Evolutionary conservation across 2,888 invertebrate genomes (phyloP).

Genomic region (Seira sanloemensis): DNA sequence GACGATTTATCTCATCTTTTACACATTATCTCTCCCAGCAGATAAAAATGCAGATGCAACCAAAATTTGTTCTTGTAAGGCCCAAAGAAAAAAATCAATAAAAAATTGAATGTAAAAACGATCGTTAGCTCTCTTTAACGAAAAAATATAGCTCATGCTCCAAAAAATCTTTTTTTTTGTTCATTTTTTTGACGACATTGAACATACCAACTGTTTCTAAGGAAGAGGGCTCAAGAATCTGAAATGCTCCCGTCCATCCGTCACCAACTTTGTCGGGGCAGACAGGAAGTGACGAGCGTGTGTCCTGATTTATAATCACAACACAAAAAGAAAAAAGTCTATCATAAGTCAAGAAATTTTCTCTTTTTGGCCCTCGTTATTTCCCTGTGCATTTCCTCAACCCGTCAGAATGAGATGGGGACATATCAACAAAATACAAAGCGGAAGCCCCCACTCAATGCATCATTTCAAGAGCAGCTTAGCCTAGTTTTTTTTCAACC

Average conservation of each 20-base stretch:
- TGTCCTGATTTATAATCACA: slow-evolving; percentile 50
- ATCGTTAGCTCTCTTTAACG: neutral
- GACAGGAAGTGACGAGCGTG: slow-evolving; percentile 62
- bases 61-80: too few relatives aligned
- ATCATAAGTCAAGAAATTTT: neutral
- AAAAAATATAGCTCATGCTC: too few relatives aligned
- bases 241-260: slow-evolving; percentile 60
- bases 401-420: neutral
- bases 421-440: neutral
- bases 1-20: too few relatives aligned
- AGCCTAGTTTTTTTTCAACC: too few relatives aligned
- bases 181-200: neutral
- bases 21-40: too few relatives aligned
- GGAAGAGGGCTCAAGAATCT: slow-evolving; percentile 57
- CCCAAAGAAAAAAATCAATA: too few relatives aligned
- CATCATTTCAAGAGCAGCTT: too few relatives aligned
- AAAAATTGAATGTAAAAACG: too few relatives aligned
- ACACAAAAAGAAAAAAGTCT: slow-evolving; percentile 41
- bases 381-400: neutral
- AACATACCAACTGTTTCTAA: slow-evolving; percentile 61
- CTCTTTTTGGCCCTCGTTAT: neutral
- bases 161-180: too few relatives aligned
- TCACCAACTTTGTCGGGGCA: slow-evolving; percentile 63
- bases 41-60: too few relatives aligned
- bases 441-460: neutral